Percentiles rank a stretch among this genome's conserved stretches.
phyloP scores from a whole-genome alignment of 1,140 invertebrate genomes.

The Papilio xuthus region DNA sequence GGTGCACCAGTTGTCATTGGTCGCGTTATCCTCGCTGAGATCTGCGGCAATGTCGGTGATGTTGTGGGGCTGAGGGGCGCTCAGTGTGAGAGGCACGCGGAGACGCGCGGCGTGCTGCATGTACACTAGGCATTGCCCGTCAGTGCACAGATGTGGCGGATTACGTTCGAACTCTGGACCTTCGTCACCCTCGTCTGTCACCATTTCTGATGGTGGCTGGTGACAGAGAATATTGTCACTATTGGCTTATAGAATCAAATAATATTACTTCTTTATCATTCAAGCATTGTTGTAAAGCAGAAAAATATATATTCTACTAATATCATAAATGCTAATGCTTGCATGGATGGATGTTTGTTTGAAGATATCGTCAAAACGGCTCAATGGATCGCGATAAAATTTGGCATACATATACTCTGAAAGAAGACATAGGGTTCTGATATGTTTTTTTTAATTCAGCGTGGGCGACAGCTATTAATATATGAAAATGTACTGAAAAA shows the following conservation, averaged over 20 bases:
- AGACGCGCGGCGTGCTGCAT: constrained; percentile 82
- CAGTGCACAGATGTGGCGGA: constrained; percentile 75
- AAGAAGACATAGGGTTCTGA: too few relatives aligned
- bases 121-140: constrained; percentile 83
- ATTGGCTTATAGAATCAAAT: not conserved
- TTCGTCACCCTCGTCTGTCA: constrained; percentile 57
- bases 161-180: constrained; percentile 60
- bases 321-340: too few relatives aligned
- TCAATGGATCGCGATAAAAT: too few relatives aligned
- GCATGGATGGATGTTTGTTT: too few relatives aligned
- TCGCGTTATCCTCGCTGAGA: constrained; percentile 2
- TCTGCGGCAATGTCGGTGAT: constrained; percentile 61
- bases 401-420: too few relatives aligned
- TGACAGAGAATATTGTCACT: not conserved
- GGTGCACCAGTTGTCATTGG: constrained; percentile 67
- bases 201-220: constrained; percentile 45
- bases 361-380: too few relatives aligned
- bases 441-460: too few relatives aligned
- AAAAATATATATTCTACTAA: not conserved
- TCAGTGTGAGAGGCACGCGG: constrained; percentile 80
- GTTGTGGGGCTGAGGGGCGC: constrained; percentile 71
- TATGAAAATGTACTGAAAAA: not conserved
- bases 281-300: not conserved
- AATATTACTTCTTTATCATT: not conserved
- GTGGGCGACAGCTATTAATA: too few relatives aligned